phyloP scores from a whole-genome alignment of 2,888 invertebrate genomes.

The Colostygia pectinataria region DNA sequence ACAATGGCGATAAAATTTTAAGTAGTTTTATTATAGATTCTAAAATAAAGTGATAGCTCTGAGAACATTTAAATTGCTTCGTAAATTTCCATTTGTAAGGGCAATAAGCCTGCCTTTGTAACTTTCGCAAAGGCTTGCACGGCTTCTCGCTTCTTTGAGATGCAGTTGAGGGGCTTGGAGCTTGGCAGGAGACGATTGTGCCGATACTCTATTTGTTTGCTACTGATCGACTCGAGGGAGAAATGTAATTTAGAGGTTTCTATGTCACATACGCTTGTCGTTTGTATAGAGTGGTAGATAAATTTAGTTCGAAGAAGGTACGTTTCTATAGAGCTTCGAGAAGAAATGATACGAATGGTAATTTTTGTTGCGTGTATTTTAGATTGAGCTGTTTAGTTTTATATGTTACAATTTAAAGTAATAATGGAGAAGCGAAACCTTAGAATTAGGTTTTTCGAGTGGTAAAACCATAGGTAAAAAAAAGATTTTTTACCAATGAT shows the following conservation, averaged over 20 bases:
- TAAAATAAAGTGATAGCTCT: constrained; percentile 9
- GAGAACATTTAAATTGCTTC: constrained; percentile 41
- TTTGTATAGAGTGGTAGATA: constrained; percentile 7
- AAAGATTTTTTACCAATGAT: no score
- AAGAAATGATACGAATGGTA: not conserved
- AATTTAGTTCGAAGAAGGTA: not conserved
- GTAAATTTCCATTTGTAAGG: constrained; percentile 36
- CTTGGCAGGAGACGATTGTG: constrained; percentile 52
- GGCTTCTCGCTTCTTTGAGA: constrained; percentile 68
- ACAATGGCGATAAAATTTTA: no score
- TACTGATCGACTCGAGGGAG: constrained; percentile 62
- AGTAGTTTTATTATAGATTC: not conserved
- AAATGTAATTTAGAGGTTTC: constrained; percentile 47
- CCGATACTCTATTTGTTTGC: constrained; percentile 75
- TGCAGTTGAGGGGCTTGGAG: constrained; percentile 62
- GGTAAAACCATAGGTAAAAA: no score
- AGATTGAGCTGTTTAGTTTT: no score
- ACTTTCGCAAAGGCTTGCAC: constrained; percentile 50
- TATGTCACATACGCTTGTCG: constrained; percentile 30
- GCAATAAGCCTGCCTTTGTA: constrained; percentile 54
- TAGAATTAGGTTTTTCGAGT: no score
- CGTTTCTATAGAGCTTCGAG: not conserved
- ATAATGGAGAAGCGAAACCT: no score
- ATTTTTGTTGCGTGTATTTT: no score
- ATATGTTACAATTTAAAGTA: no score